These are phyloP conservation scores for Lepus oiostolus DNA, from an alignment of 2,797 vertebrate genomes.

Conservation along the genomic window DNA sequence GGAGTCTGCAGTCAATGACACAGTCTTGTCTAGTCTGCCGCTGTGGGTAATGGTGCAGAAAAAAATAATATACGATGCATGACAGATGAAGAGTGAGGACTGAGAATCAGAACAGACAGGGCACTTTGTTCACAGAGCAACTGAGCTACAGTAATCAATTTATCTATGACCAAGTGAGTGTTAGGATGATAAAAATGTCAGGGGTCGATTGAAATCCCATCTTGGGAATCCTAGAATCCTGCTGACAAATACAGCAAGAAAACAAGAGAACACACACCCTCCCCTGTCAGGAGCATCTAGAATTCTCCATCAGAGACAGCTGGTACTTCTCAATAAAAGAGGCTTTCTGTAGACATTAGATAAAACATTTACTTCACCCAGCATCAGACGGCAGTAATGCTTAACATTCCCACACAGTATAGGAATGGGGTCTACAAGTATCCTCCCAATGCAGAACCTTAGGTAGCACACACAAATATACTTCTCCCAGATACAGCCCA, in stretches of 20 bases:
- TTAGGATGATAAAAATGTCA: neutral
- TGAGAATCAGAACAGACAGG: slow-evolving; percentile 43
- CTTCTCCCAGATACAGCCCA: neutral
- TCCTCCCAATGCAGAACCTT: neutral
- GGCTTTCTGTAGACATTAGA: neutral
- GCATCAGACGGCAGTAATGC: neutral
- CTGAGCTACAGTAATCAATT: neutral
- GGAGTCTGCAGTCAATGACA: slow-evolving; percentile 59
- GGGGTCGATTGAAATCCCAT: neutral
- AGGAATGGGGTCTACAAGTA: neutral
- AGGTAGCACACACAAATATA: neutral
- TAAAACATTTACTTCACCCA: slow-evolving; percentile 30
- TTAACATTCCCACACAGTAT: neutral
- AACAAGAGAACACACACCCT: neutral
- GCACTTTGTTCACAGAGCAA: slow-evolving; percentile 43
- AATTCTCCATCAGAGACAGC: neutral
- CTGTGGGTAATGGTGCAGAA: slow-evolving; percentile 37
- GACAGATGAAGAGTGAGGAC: slow-evolving; percentile 22
- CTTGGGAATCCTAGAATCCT: neutral
- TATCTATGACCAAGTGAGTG: slow-evolving; percentile 6
- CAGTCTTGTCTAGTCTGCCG: slow-evolving; percentile 42
- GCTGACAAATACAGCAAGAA: neutral
- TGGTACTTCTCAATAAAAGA: neutral
- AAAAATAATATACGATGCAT: slow-evolving; percentile 23
- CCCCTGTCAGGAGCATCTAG: neutral